Evolutionary conservation across 2,113 vertebrate species (phyloP).

Genomic region (Menura novaehollandiae): DNA sequence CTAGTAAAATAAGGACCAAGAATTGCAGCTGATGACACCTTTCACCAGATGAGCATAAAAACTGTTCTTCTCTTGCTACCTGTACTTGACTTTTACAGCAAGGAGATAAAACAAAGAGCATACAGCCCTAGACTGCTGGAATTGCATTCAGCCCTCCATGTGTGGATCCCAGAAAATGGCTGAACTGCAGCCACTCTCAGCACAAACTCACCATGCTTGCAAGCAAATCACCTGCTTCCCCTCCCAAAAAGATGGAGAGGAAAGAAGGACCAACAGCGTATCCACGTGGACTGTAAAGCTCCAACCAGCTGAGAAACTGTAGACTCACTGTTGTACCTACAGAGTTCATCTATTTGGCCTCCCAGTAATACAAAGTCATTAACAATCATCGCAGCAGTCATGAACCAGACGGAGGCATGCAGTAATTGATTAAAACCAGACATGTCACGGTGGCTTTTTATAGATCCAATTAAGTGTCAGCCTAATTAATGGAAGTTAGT

Average conservation of each 20-base stretch:
- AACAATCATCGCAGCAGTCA: slow-evolving; percentile 31
- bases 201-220: neutral
- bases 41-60: neutral
- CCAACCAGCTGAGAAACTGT: neutral
- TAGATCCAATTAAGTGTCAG: slow-evolving; percentile 49
- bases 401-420: slow-evolving; percentile 39
- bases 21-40: neutral
- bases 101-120: neutral
- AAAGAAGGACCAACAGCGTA: neutral
- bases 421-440: slow-evolving; percentile 57
- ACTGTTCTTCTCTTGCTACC: neutral
- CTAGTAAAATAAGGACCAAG: neutral
- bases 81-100: neutral
- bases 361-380: neutral
- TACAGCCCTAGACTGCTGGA: neutral
- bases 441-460: slow-evolving; percentile 51
- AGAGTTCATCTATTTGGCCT: neutral
- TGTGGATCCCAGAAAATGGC: neutral
- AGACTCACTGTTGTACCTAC: neutral
- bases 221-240: neutral
- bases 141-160: neutral
- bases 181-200: neutral
- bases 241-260: neutral
- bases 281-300: neutral
- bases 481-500: slow-evolving; percentile 61